Conservation (phyloP, 2,888 invertebrate species). For the Stenodema calcarata region DNA sequence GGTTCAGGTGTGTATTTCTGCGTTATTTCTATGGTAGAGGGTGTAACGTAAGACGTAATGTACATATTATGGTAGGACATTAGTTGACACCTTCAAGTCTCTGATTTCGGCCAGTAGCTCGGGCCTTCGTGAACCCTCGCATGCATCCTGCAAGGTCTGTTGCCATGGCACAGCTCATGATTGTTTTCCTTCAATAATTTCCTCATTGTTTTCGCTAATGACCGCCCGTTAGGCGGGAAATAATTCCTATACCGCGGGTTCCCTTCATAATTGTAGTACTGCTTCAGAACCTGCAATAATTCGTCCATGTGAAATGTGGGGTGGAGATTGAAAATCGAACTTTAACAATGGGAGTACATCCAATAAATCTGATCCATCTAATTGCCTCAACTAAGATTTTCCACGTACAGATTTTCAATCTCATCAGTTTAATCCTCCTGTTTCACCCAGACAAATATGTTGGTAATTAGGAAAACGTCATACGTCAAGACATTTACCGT, state of each 20-base stretch:
- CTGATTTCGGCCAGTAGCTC: neutral
- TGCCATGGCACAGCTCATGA: neutral
- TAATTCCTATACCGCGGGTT: constrained; percentile 52
- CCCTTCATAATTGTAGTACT: constrained; percentile 50
- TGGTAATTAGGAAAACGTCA: no score
- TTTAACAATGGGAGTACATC: no score
- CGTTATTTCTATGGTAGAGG: neutral
- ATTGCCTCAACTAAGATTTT: no score
- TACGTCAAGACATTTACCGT: no score
- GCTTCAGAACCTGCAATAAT: neutral
- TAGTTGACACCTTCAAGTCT: neutral
- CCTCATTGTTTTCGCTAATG: constrained; percentile 48
- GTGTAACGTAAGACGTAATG: neutral
- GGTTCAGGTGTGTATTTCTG: neutral
- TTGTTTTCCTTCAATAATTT: constrained; percentile 9
- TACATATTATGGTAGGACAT: neutral
- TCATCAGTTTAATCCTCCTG: no score
- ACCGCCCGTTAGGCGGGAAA: constrained; percentile 49
- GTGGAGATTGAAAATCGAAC: no score
- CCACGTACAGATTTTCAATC: no score
- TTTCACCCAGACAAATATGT: no score
- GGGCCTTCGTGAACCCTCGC: neutral
- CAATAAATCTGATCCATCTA: no score
- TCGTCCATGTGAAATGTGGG: no score
- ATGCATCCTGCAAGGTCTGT: neutral